phyloP scores from a whole-genome alignment of 2,888 invertebrate species.

The Mesorhabditis belari region DNA sequence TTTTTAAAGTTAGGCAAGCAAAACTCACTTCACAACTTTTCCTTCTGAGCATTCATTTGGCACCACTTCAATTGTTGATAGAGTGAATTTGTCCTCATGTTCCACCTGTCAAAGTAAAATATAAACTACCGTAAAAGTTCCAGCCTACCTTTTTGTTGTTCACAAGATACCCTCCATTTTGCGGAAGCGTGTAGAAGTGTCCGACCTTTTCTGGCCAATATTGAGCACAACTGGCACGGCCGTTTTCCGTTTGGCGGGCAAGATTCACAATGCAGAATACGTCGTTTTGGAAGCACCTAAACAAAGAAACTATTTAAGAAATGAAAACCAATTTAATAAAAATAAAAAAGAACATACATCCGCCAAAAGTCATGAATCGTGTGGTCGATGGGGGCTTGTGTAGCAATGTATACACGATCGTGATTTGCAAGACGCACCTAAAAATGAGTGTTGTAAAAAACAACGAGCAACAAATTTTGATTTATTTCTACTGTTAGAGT shows the following conservation, averaged over 20 bases:
- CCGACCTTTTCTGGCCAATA: no score
- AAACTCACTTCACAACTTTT: neutral
- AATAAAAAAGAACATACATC: no score
- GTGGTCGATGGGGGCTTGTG: constrained; percentile 56
- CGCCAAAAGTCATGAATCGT: constrained; percentile 57
- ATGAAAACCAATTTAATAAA: no score
- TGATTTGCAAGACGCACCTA: constrained; percentile 23
- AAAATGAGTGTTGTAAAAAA: neutral
- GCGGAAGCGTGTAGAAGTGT: neutral
- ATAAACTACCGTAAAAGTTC: no score
- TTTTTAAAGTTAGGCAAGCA: neutral
- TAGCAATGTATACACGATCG: constrained; percentile 54
- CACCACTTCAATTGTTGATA: neutral
- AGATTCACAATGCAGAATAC: no score
- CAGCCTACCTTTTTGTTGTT: neutral
- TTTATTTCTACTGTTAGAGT: no score
- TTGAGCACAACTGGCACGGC: no score
- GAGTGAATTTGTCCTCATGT: neutral
- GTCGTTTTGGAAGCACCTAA: no score
- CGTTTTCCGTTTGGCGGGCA: no score
- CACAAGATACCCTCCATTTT: neutral
- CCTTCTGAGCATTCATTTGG: neutral
- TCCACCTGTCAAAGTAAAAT: no score
- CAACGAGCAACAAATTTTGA: no score
- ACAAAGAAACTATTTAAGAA: no score